Evolutionary conservation across 2,888 invertebrate genomes (phyloP), one percentile per base, ranked within the genome.

Genomic region (Rotaria macrura): DNA sequence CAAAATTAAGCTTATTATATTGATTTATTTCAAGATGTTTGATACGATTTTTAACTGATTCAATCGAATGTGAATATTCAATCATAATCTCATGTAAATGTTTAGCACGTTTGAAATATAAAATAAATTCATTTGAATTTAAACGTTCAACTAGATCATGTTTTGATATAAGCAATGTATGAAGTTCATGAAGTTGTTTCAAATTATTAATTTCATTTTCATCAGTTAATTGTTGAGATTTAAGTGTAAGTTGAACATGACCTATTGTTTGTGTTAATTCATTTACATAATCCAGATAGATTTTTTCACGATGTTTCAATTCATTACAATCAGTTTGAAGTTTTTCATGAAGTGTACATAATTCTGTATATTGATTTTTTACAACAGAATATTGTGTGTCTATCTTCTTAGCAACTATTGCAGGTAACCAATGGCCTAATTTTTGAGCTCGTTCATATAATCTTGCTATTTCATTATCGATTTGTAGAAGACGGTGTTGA

Each of bases 341-440:
- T 79, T 79, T 79, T n/a, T 79, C 79, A 5, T 43, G 40, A 79
- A 25, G 43, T 79, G 43, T 38, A n/a, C 43, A n/a, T 79, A 79
- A 43, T 79, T 79, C 79, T 3, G 40, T 0, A 79, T 79, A 79
- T 79, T 79, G 79, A 79, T 79, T 40, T 43, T 79, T 79, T n/a
- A 79, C 43, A 40, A 79, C 79, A 25, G 43, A 43, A 79, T 79
- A 79, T 79, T 79, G 79, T n/a, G 79, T 79, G 43, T 79, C 43
- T 4, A 79, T 79, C 17, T 79, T 79, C n/a, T 79, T 79, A 1
- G n/a, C 40, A n/a, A 43, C 79, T 25, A 79, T 79, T 6, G 40
- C 43, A 12, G 79, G 79, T 43, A 79, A n/a, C 25, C 43, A n/a
- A n/a, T 40, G 7, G 20, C 25, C 2, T 79, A 79, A 79, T n/a